phyloP scores from a whole-genome alignment of 2,888 invertebrate species.

The Athalia rosae region DNA sequence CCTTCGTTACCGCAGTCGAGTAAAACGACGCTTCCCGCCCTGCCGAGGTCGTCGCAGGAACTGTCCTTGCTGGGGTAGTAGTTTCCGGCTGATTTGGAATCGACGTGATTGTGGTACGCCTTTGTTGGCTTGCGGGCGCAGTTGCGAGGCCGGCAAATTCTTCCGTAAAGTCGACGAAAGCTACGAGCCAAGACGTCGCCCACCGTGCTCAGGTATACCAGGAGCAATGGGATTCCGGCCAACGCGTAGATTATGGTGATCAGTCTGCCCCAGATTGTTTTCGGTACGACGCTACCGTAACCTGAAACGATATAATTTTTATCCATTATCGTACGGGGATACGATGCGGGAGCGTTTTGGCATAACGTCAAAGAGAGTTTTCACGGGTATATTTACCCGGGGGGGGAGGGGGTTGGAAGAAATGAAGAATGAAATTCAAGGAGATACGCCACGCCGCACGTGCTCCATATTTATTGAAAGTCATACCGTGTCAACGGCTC shows the following conservation, averaged over 20 bases:
- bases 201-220: constrained; percentile 91
- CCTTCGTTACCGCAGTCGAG: constrained; percentile 71
- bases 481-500: background rate
- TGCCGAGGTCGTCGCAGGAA: constrained; percentile 68
- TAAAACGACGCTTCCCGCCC: constrained; percentile 68
- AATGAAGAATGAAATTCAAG: background rate
- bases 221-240: constrained; percentile 90
- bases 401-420: background rate
- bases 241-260: constrained; percentile 91
- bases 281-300: constrained; percentile 89
- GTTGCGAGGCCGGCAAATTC: constrained; percentile 73
- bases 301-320: constrained; percentile 76
- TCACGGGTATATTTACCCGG: background rate
- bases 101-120: constrained; percentile 68
- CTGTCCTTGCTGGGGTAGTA: constrained; percentile 69
- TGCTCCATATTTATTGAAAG: background rate
- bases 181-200: constrained; percentile 89
- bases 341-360: too few relatives aligned
- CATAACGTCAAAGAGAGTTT: background rate
- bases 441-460: background rate
- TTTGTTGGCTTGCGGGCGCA: constrained; percentile 66
- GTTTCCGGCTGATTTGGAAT: constrained; percentile 56
- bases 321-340: background rate
- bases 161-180: constrained; percentile 83
- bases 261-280: constrained; percentile 86